Conservation (phyloP, 37 sponge, comb jelly and placozoan genomes). For the Eunapius fragilis region DNA sequence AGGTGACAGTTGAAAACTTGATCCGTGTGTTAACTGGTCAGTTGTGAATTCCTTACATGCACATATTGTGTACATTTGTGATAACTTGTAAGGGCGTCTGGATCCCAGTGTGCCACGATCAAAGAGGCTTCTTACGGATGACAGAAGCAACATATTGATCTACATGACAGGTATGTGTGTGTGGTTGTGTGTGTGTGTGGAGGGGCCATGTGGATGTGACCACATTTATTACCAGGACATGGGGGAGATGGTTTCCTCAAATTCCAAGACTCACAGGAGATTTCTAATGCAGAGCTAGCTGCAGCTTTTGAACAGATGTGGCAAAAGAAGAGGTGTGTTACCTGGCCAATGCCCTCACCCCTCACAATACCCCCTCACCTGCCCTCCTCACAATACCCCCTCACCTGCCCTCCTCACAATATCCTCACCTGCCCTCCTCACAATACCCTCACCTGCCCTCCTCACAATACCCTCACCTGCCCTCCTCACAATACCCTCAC, state of each 20-base stretch:
- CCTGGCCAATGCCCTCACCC: too few species aligned
- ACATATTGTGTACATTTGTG: background rate
- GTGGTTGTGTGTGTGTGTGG: constrained; percentile 25
- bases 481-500: background rate
- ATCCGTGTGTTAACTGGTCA: constrained; percentile 89
- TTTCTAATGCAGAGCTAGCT: constrained; percentile 86
- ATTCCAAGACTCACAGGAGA: constrained; percentile 96
- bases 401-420: background rate
- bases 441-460: background rate
- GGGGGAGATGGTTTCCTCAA: constrained; percentile 95
- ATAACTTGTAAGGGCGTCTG: constrained; percentile 56
- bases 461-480: background rate
- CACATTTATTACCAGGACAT: constrained; percentile 68
- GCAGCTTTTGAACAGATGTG: constrained; percentile 97
- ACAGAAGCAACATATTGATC: constrained; percentile 92
- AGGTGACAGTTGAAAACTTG: constrained; percentile 93
- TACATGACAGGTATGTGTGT: constrained; percentile 89
- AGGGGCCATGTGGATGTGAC: background rate
- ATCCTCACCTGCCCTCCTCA: background rate
- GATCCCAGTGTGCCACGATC: constrained; percentile 86
- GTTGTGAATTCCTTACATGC: background rate
- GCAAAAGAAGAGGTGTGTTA: constrained; percentile 81
- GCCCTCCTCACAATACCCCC: background rate
- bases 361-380: background rate
- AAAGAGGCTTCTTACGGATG: constrained; percentile 89